These are phyloP conservation scores for Rhynchophorus ferrugineus DNA, from an alignment of 1,140 invertebrate genomes.

Conservation along the genomic window DNA sequence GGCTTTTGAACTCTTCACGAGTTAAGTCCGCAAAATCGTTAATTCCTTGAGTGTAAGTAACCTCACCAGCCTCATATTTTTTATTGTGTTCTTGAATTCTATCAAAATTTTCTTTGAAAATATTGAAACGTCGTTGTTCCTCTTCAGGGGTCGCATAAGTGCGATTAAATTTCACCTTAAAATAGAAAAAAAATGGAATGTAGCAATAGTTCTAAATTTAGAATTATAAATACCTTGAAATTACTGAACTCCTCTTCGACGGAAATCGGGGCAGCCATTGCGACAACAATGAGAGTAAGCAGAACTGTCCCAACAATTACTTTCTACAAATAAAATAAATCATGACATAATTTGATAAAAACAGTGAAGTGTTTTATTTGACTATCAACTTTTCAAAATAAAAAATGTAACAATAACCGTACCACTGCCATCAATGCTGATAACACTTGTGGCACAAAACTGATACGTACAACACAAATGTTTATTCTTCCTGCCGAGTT, in stretches of 20 bases:
- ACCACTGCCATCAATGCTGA: no score
- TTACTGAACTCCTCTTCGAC: not conserved
- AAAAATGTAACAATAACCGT: no score
- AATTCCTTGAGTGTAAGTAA: slow-evolving; percentile 19
- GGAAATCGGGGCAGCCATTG: slow-evolving; percentile 4
- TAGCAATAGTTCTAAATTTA: not conserved
- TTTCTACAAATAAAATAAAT: no score
- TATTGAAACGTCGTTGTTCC: slow-evolving; percentile 19
- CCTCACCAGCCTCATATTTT: slow-evolving; percentile 16
- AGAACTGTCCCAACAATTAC: no score
- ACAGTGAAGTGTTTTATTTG: no score
- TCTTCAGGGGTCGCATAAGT: slow-evolving; percentile 14
- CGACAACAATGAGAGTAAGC: not conserved
- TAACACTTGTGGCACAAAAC: no score
- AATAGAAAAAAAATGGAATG: not conserved
- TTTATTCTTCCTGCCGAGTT: no score
- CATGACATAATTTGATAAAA: no score
- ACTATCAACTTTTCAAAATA: no score
- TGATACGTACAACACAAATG: no score
- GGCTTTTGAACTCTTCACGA: slow-evolving; percentile 23
- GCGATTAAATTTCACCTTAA: slow-evolving; percentile 13
- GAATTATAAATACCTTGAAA: slow-evolving; percentile 1
- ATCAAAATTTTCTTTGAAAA: slow-evolving; percentile 20
- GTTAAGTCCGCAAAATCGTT: slow-evolving; percentile 25
- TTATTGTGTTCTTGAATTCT: slow-evolving; percentile 22